phyloP scores from a whole-genome alignment of 2,888 invertebrate species.

The Tenthredo mesomela region DNA sequence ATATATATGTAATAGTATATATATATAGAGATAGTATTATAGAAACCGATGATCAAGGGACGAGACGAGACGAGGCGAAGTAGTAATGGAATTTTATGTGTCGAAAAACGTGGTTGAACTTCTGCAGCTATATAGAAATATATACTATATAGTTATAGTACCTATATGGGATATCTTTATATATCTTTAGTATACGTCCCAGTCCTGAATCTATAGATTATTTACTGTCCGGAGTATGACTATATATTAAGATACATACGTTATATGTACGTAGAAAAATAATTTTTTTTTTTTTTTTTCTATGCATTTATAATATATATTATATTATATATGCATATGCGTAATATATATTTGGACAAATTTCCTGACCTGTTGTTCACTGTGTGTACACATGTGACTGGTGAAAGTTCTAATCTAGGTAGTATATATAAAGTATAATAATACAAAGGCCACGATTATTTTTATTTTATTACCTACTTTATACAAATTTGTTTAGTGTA shows the following conservation, averaged over 20 bases:
- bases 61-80: not conserved
- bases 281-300: not conserved
- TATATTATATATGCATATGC: not conserved
- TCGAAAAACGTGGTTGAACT: not conserved
- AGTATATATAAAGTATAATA: too few relatives aligned
- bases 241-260: not conserved
- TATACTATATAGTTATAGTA: too few relatives aligned
- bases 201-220: not conserved
- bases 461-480: too few relatives aligned
- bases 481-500: too few relatives aligned
- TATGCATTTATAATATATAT: not conserved
- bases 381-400: not conserved
- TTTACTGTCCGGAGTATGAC: not conserved
- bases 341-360: not conserved
- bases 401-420: slow-evolving; percentile 17
- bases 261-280: too few relatives aligned
- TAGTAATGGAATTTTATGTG: slow-evolving; percentile 5
- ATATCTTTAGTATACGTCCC: not conserved
- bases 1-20: not conserved
- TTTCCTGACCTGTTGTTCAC: not conserved
- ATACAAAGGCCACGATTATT: not conserved
- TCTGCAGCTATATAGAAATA: not conserved
- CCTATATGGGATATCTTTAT: too few relatives aligned
- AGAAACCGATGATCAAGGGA: not conserved
- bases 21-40: too few relatives aligned